Evolutionary conservation across 2,797 vertebrate species (phyloP), one percentile per base, ranked within the genome.

Genomic region (Gallinago stenura): DNA sequence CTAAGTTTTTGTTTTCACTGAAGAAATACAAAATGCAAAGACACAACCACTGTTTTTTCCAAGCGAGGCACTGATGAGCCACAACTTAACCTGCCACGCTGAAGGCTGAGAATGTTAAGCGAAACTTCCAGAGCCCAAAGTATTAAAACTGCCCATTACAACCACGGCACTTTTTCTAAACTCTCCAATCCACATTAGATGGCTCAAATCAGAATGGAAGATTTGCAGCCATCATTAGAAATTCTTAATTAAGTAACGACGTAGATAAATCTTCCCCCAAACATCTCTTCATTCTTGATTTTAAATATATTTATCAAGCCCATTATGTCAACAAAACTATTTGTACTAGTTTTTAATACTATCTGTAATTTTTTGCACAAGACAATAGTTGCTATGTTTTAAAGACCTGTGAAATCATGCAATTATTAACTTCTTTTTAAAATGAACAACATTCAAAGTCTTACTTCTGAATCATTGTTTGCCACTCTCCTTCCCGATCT

Each of bases 401-500:
- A 41, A 77, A 83, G 12, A 60, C 7, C 41, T 57, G 30, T 17
- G 57, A 80, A 95, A 76, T 53, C 9, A 64, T 31, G 12, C 28
- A 45, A 60, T 16, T 25, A 71, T 24, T 25, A 62, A 41, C 17
- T 33, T 37, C 28, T 50, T 10, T 2, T 2, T 43, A n/a, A 61
- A 93, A 80, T 12, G 9, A 35, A 35, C 33, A 41, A 4, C 30
- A 87, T 58, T 83, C 46, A 56, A 95, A 78, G 62, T 60, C 98
- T 98, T 98, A 98, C 98, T 98, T 98, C 94, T 98, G 98, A 84
- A 98, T 98, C 98, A 98, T 98, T 60, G 98, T 98, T 95, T 98
- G 98, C 98, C 98, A 98, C 65, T 98, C 98, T 89, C 98, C 98
- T 97, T 98, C 98, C 53, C 98, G 97, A 83, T 98, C 98, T 96